Percentiles rank a stretch among this genome's conserved stretches.
Conservation (phyloP, 2,113 vertebrate species). For the Scolopax mira region DNA sequence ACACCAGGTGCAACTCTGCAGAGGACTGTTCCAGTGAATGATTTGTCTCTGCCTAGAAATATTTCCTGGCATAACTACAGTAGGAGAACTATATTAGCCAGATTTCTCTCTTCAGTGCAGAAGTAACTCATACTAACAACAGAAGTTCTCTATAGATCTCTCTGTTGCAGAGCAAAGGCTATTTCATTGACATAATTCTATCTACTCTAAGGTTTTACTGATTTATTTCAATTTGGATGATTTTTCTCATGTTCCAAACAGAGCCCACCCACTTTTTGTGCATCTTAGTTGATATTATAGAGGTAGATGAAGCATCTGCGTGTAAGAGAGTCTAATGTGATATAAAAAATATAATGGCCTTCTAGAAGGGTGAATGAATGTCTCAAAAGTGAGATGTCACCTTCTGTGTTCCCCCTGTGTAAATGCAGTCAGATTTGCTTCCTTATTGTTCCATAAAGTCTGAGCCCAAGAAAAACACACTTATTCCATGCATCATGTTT, state of each 20-base stretch:
- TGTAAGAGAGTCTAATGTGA: neutral
- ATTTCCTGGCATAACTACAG: neutral
- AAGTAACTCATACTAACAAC: neutral
- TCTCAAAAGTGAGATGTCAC: neutral
- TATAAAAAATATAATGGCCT: neutral
- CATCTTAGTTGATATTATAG: neutral
- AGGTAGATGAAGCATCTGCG: neutral
- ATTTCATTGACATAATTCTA: neutral
- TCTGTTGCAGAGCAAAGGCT: neutral
- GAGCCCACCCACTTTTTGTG: neutral
- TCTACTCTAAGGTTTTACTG: neutral
- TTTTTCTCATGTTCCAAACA: neutral
- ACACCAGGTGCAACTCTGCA: neutral
- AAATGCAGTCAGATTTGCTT: neutral
- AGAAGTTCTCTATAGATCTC: neutral
- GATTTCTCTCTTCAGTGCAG: neutral
- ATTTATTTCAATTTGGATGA: neutral
- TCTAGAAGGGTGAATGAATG: neutral
- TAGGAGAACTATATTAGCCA: neutral
- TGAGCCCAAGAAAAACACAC: neutral
- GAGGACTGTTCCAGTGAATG: neutral
- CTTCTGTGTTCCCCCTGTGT: neutral
- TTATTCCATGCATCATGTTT: neutral
- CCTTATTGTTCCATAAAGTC: neutral
- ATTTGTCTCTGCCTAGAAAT: neutral